These are phyloP conservation scores for Matsumurasca onukii DNA, from an alignment of 1,140 invertebrate species.

Conservation along the genomic window DNA sequence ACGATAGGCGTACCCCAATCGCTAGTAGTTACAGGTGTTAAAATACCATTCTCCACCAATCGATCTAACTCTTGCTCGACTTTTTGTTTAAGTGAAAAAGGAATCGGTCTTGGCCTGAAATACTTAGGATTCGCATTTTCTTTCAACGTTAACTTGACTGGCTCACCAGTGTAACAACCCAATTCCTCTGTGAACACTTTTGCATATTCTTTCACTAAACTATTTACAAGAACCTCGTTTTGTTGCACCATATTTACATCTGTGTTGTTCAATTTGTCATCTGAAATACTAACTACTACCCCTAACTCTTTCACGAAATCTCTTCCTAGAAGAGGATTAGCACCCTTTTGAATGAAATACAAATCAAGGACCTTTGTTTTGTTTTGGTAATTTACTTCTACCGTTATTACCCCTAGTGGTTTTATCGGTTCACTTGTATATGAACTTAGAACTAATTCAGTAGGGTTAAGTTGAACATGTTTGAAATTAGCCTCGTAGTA, in stretches of 20 bases:
- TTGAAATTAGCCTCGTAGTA: no score
- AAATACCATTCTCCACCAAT: conserved; percentile 6
- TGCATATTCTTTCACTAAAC: neutral
- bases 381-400: neutral
- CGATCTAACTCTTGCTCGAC: conserved; percentile 4
- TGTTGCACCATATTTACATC: neutral
- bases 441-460: no score
- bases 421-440: neutral
- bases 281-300: neutral
- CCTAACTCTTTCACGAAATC: neutral
- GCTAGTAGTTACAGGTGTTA: neutral
- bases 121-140: neutral
- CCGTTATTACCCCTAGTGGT: neutral
- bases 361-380: neutral
- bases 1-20: neutral
- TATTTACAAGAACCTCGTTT: neutral
- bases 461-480: no score
- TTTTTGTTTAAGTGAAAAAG: neutral
- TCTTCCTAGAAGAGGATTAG: conserved; percentile 1
- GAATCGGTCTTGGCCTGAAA: neutral
- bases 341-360: neutral
- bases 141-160: neutral
- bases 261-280: neutral
- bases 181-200: neutral
- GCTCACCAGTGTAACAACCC: conserved; percentile 4